Base-by-base conservation (phyloP, 2,888 invertebrate species). In the Aphodius sticticus region DNA sequence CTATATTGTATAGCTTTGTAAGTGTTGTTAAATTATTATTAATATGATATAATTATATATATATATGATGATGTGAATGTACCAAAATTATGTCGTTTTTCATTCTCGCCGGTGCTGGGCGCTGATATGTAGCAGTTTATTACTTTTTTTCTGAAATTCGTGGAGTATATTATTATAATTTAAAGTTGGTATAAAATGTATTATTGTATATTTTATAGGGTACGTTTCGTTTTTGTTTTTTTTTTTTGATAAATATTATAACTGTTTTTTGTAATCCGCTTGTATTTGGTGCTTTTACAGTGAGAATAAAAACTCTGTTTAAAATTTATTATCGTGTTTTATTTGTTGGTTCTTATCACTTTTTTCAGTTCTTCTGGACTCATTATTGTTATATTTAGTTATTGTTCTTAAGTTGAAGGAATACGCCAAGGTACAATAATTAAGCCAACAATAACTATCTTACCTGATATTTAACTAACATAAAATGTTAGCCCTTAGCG, bases 1-100 rank as follows among this genome's bases (percentile, higher is more conserved):
- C 53, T 53, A 53, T 53, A 77, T 76, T 78, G n/a, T 77, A 12
- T 77, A 76, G 79, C 79, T 79, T 79, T 77, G 70, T 79, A 79
- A 79, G 74, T 79, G 79, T 80, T 80, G 76, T 78, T 76, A 78
- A 78, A 80, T 80, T 79, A 77, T 79, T 69, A 71, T 77, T 53
- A 38, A 79, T 70, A 76, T 77, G 35, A 72, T 75, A 69, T 53
- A 75, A 26, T n/a, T 14, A 76, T 70, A 76, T 77, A 76, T 70
- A 78, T 78, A 78, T 76, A 79, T 76, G 26, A 53, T 12, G 53
- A 53, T 53, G 53, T 53, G 53, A 53, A 53, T 12, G 53, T 53
- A 53, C 53, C 53, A 53, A 53, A 53, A 53, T 53, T 53, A 5
- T 53, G 53, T 53, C 9, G 7, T 53, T 53, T 53, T 53, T 53